Percentiles rank a stretch among this genome's conserved stretches.
Conservation (phyloP, 2,888 invertebrate species). For the Phengaris arion region DNA sequence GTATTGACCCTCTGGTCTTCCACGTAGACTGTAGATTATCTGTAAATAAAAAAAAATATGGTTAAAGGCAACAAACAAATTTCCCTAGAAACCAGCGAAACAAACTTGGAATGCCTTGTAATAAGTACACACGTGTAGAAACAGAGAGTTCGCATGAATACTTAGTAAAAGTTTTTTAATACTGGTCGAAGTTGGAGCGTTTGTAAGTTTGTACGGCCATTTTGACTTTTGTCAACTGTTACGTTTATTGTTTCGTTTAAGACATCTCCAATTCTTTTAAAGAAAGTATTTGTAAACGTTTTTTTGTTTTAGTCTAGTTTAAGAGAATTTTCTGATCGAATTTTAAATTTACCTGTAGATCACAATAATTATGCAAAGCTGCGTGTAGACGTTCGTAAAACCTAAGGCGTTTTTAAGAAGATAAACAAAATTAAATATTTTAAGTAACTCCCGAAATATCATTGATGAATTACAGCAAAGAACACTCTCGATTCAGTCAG, state of each 20-base stretch:
- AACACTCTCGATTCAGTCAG: too few species aligned
- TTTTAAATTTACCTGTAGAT: neutral
- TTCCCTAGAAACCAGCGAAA: neutral
- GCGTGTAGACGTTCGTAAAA: too few species aligned
- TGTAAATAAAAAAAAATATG: too few species aligned
- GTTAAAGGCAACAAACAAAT: neutral
- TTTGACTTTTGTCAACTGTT: slow-evolving; percentile 5
- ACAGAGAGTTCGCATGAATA: neutral
- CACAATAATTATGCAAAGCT: too few species aligned
- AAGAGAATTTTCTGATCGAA: neutral
- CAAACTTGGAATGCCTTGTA: neutral
- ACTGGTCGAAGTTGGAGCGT: neutral
- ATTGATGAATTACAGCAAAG: too few species aligned
- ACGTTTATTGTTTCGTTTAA: slow-evolving; percentile 7
- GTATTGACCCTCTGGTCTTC: too few species aligned
- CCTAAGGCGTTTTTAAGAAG: too few species aligned
- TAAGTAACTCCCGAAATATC: too few species aligned
- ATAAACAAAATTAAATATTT: too few species aligned
- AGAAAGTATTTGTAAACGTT: neutral
- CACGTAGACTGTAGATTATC: too few species aligned
- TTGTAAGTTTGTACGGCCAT: slow-evolving; percentile 1
- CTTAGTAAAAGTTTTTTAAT: slow-evolving; percentile 16
- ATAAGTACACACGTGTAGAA: slow-evolving; percentile 9
- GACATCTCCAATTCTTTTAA: neutral
- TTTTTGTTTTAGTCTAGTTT: neutral